Conservation (phyloP, 2,797 vertebrate species). For the Selene dorsalis region DNA sequence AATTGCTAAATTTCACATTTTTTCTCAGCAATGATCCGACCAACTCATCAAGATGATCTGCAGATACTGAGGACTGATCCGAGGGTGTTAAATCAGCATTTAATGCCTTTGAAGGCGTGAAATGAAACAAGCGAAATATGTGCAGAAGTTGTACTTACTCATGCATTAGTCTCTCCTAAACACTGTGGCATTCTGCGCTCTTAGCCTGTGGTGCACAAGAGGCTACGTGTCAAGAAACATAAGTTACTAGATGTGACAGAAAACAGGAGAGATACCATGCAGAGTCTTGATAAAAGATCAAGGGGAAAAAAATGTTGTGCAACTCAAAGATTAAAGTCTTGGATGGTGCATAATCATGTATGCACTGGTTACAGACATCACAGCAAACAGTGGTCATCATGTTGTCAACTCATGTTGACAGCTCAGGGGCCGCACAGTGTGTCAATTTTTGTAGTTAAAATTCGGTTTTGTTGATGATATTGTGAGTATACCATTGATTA, state of each 20-base stretch:
- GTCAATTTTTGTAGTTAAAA: too few species aligned
- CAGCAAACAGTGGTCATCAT: too few species aligned
- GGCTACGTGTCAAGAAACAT: slow-evolving; percentile 5
- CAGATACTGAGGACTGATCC: slow-evolving; percentile 6
- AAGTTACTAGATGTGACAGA: slow-evolving; percentile 15
- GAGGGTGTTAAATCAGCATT: slow-evolving; percentile 28
- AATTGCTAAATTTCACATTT: slow-evolving; percentile 3
- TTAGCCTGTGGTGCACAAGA: slow-evolving; percentile 4
- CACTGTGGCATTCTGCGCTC: background rate
- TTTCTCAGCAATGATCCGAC: slow-evolving; percentile 20
- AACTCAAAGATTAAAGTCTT: too few species aligned
- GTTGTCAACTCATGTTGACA: too few species aligned
- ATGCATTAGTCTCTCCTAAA: slow-evolving; percentile 4
- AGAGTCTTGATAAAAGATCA: slow-evolving; percentile 9
- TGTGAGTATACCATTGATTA: too few species aligned
- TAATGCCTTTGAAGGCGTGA: slow-evolving; percentile 33
- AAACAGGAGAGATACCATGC: background rate
- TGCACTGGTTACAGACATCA: too few species aligned
- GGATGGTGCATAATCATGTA: too few species aligned
- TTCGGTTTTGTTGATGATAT: too few species aligned
- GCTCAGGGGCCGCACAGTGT: too few species aligned
- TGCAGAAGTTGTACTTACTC: slow-evolving; percentile 31
- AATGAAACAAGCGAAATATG: slow-evolving; percentile 23
- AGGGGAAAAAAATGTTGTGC: background rate
- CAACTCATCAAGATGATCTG: too few species aligned